A percentile compares a stretch with the other conserved stretches of the same genome.
These are phyloP conservation scores for Silurus glanis DNA, from an alignment of 2,113 vertebrate species.

Conservation along the genomic window DNA sequence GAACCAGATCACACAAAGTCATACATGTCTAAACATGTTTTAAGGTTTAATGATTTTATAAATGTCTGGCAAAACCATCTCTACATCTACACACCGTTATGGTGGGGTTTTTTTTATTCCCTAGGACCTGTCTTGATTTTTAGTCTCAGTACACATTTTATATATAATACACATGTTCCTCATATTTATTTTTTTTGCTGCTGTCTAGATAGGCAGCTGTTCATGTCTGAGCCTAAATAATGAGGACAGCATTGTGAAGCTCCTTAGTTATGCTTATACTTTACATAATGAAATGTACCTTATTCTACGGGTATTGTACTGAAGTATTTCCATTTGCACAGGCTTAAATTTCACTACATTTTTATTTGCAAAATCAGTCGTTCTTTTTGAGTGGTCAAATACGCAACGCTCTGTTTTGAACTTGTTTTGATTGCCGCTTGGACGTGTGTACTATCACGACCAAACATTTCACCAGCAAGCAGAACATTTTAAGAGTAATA, in stretches of 20 bases:
- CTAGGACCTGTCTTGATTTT: not conserved
- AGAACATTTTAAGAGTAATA: no score
- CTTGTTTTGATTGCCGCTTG: no score
- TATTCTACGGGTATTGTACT: not conserved
- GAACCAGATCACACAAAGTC: not conserved
- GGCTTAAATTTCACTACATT: no score
- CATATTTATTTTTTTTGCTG: not conserved
- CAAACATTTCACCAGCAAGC: no score
- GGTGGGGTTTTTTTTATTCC: no score
- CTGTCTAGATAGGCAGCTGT: not conserved
- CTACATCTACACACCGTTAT: not conserved
- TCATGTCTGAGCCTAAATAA: slow-evolving; percentile 20
- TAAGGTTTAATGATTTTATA: not conserved
- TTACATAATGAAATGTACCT: not conserved
- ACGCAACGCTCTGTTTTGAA: no score
- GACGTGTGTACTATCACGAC: no score
- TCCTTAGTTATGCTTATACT: not conserved
- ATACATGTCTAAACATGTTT: not conserved
- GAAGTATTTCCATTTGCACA: no score
- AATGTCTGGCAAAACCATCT: not conserved
- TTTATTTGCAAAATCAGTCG: no score
- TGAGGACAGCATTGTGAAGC: not conserved
- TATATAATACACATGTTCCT: no score
- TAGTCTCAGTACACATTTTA: not conserved
- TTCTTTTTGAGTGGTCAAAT: no score